phyloP scores from a whole-genome alignment of 2,888 invertebrate species.

The Molanna angustata region DNA sequence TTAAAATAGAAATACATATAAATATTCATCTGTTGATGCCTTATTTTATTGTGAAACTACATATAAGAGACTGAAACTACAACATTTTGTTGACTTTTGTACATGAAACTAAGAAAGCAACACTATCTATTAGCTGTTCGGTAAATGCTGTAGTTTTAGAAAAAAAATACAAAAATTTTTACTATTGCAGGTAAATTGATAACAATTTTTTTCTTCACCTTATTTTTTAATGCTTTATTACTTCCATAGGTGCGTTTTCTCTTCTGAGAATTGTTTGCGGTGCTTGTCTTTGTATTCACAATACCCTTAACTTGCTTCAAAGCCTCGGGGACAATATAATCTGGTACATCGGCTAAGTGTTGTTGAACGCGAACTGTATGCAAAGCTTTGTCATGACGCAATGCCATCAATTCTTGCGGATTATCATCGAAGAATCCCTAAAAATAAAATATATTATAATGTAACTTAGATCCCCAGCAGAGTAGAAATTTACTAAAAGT shows the following conservation, averaged over 20 bases:
- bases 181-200: background rate
- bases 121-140: background rate
- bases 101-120: too few relatives aligned
- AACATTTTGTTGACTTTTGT: too few relatives aligned
- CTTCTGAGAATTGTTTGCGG: constrained; percentile 36
- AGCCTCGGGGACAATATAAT: constrained; percentile 82
- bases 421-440: constrained; percentile 91
- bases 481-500: too few relatives aligned
- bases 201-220: too few relatives aligned
- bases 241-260: constrained; percentile 46
- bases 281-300: constrained; percentile 31
- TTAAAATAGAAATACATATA: too few relatives aligned
- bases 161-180: background rate
- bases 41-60: too few relatives aligned
- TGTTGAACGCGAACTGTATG: constrained; percentile 81
- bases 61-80: too few relatives aligned
- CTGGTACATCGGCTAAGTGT: constrained; percentile 89
- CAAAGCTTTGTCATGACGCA: constrained; percentile 81
- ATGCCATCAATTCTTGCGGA: constrained; percentile 79
- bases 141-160: background rate
- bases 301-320: constrained; percentile 64
- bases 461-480: too few relatives aligned
- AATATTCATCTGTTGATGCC: too few relatives aligned
- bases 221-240: constrained; percentile 47
- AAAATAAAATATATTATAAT: constrained; percentile 32